These are phyloP conservation scores for Octopus bimaculoides DNA, from an alignment of 1,140 invertebrate species.

Conservation along the genomic window DNA sequence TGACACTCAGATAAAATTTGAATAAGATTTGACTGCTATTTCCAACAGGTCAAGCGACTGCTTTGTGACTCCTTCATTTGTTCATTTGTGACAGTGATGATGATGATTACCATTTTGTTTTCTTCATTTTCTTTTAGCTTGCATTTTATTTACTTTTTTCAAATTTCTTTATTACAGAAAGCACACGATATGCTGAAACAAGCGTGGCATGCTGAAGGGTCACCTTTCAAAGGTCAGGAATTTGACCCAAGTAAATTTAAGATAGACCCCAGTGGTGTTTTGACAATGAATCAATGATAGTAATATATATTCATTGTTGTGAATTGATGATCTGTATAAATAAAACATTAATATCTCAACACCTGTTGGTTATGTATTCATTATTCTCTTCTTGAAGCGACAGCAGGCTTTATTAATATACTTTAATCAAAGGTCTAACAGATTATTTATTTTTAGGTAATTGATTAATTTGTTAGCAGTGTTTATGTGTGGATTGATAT, in stretches of 20 bases:
- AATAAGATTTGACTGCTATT: no score
- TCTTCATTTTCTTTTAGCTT: background rate
- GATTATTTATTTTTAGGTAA: background rate
- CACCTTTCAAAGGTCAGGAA: conserved; percentile 76
- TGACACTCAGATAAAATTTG: no score
- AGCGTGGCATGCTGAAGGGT: conserved; percentile 81
- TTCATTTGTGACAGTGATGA: no score
- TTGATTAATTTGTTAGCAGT: background rate
- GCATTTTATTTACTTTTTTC: background rate
- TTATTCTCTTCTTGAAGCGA: background rate
- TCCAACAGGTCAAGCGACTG: no score
- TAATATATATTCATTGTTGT: background rate
- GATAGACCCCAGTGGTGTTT: conserved; percentile 38
- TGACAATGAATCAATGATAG: conserved; percentile 30
- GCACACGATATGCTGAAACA: conserved; percentile 70
- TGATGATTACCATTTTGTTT: background rate
- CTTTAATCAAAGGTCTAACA: background rate
- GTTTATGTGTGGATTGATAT: no score
- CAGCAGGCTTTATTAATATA: background rate
- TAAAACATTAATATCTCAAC: background rate
- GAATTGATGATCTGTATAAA: background rate
- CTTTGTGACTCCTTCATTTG: no score
- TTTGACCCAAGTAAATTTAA: conserved; percentile 69
- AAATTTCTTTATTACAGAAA: conserved; percentile 56
- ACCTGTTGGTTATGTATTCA: background rate